Evolutionary conservation across 1,140 invertebrate genomes (phyloP).

Genomic region (Drosophila pseudoananassae): DNA sequence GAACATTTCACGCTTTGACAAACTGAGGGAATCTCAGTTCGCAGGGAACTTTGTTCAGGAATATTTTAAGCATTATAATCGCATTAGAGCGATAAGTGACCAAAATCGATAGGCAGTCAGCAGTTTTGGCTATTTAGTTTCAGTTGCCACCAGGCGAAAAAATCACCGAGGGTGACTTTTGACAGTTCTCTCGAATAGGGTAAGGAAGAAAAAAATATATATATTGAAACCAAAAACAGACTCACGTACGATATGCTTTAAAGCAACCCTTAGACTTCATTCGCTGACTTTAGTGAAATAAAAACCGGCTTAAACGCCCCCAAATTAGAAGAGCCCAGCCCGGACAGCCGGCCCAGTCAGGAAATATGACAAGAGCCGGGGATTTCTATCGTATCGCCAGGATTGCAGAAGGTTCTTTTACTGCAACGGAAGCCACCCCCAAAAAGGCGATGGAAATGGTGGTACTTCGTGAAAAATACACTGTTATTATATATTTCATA

Average conservation of each 20-base stretch:
- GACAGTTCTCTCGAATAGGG: conserved; percentile 25
- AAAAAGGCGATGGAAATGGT: conserved; percentile 22
- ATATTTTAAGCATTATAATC: conserved; percentile 77
- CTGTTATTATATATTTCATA: background rate
- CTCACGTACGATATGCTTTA: conserved; percentile 65
- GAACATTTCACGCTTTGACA: conserved; percentile 72
- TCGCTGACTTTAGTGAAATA: conserved; percentile 14
- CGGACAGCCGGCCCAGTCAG: conserved; percentile 10
- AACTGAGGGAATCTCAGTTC: conserved; percentile 64
- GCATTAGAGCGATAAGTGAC: conserved; percentile 77
- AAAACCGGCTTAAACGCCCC: conserved; percentile 69
- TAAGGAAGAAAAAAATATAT: conserved; percentile 22
- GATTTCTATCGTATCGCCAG: conserved; percentile 54
- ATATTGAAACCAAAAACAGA: conserved; percentile 31
- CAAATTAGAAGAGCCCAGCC: conserved; percentile 61
- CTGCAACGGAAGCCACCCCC: conserved; percentile 68
- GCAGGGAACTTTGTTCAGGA: conserved; percentile 33
- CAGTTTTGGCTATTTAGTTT: conserved; percentile 77
- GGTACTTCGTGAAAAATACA: conserved; percentile 13
- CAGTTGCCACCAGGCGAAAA: conserved; percentile 24
- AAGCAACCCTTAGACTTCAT: conserved; percentile 71
- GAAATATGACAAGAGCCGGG: conserved; percentile 70
- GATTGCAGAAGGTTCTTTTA: conserved; percentile 57
- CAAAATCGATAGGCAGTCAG: conserved; percentile 67
- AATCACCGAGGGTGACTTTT: conserved; percentile 69